Evolutionary conservation across 2,797 vertebrate genomes (phyloP).

Genomic region (Siniperca scherzeri): DNA sequence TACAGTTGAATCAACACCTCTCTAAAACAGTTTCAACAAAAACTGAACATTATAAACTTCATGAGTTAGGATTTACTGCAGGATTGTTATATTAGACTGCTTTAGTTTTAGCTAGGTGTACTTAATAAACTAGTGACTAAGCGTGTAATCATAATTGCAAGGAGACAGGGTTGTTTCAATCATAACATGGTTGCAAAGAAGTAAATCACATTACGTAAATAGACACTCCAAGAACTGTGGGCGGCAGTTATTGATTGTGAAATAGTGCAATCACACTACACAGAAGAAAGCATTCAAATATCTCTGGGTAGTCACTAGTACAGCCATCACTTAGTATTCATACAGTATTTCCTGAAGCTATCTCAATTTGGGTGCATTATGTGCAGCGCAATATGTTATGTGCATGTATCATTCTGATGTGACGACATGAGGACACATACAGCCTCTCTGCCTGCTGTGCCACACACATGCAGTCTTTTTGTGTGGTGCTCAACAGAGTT

Average conservation of each 20-base stretch:
- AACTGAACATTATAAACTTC: not conserved
- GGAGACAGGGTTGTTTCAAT: not conserved
- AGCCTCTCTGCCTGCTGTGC: constrained; percentile 36
- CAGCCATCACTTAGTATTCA: constrained; percentile 65
- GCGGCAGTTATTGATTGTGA: constrained; percentile 29
- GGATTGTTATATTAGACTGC: constrained; percentile 3
- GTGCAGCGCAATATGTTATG: constrained; percentile 52
- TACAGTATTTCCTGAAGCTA: constrained; percentile 52
- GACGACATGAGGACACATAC: constrained; percentile 52
- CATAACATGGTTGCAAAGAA: constrained; percentile 5
- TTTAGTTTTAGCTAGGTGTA: not conserved
- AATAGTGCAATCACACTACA: constrained; percentile 37
- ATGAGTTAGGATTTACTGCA: constrained; percentile 7
- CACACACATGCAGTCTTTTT: constrained; percentile 48
- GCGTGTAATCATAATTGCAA: not conserved
- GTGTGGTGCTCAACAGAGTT: constrained; percentile 57
- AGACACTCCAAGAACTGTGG: not conserved
- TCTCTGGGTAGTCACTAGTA: constrained; percentile 24
- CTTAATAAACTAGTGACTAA: not conserved
- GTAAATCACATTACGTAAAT: not conserved
- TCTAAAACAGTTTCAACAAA: not conserved
- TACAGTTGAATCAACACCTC: not conserved
- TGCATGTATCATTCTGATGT: constrained; percentile 69
- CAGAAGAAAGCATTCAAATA: constrained; percentile 51
- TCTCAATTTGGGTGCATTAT: constrained; percentile 58